phyloP scores from a whole-genome alignment of 2,797 vertebrate species.

The Alouatta caraya region DNA sequence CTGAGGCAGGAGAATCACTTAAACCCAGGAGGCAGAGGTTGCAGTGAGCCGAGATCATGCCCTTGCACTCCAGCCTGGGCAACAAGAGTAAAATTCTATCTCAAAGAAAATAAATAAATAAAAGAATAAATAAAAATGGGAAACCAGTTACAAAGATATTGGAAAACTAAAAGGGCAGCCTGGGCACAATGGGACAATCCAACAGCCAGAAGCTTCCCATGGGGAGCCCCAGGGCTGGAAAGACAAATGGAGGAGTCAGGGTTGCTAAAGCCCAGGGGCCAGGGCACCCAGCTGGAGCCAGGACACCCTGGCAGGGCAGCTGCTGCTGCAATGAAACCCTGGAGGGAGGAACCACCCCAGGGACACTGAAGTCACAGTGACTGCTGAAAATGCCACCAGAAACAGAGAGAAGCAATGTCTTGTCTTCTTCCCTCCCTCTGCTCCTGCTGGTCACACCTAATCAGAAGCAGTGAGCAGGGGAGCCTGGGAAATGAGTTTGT shows the following conservation, averaged over 20 bases:
- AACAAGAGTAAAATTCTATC: too few species aligned
- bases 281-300: neutral
- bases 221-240: neutral
- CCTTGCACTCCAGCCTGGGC: too few species aligned
- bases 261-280: neutral
- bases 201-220: neutral
- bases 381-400: neutral
- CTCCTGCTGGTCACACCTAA: neutral
- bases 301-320: neutral
- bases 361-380: neutral
- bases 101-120: too few species aligned
- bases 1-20: too few species aligned
- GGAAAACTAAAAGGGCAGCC: neutral
- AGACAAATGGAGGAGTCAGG: too few species aligned
- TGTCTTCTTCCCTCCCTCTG: neutral
- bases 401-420: neutral
- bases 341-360: neutral
- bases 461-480: neutral
- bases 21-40: too few species aligned
- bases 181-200: rapidly evolving
- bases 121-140: neutral
- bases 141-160: neutral
- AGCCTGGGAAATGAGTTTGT: neutral
- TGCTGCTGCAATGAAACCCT: neutral
- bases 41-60: too few species aligned